phyloP scores from a whole-genome alignment of 2,888 invertebrate genomes.

The Eristalinus aeneus region DNA sequence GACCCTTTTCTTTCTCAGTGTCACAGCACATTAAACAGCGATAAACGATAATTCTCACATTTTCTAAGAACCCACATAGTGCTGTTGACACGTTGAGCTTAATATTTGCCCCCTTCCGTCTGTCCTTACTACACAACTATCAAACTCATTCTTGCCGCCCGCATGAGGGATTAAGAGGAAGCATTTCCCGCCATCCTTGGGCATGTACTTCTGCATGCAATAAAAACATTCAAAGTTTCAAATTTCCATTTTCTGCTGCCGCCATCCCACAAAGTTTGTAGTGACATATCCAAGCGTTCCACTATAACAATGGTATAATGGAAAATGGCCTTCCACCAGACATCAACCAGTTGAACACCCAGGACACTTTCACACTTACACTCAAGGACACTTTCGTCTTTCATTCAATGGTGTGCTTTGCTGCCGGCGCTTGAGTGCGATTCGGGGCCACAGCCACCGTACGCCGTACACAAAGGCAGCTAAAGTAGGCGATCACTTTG shows the following conservation, averaged over 20 bases:
- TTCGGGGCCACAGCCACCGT: not conserved
- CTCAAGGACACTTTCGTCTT: conserved; percentile 17
- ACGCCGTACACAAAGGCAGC: not conserved
- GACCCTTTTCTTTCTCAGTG: not conserved
- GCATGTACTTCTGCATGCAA: conserved; percentile 7
- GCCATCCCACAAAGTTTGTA: conserved; percentile 22
- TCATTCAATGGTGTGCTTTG: conserved; percentile 23
- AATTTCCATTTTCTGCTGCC: conserved; percentile 19
- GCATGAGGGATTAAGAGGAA: conserved; percentile 12
- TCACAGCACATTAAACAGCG: conserved; percentile 17
- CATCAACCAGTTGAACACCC: conserved; percentile 31
- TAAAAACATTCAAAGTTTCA: conserved; percentile 47
- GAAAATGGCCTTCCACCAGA: conserved; percentile 18
- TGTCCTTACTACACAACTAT: conserved; percentile 11
- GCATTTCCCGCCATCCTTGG: not conserved
- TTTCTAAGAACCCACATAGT: conserved; percentile 32
- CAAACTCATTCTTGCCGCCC: conserved; percentile 20
- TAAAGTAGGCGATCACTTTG: conserved; percentile 20
- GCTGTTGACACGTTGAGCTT: conserved; percentile 35
- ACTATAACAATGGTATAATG: conserved; percentile 20
- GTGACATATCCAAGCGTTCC: conserved; percentile 42
- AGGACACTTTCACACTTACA: conserved; percentile 21
- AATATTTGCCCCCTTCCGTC: conserved; percentile 17
- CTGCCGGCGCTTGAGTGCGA: not conserved
- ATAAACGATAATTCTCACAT: conserved; percentile 51